These are phyloP conservation scores for Poeciliopsis prolifica DNA, from an alignment of 2,113 vertebrate genomes.

Conservation along the genomic window DNA sequence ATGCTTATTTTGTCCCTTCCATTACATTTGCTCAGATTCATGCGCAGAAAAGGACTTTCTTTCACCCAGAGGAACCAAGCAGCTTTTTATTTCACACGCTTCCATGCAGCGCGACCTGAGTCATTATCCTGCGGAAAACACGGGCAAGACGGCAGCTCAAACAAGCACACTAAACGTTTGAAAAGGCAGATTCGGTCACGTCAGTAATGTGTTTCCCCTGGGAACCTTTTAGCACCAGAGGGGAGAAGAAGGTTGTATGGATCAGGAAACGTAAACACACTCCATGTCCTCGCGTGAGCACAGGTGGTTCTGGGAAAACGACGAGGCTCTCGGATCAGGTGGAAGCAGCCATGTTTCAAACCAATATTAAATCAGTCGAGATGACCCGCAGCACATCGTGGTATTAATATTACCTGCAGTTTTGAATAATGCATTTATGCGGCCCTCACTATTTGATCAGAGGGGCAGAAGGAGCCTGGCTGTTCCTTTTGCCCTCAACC, in stretches of 20 bases:
- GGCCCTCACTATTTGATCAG: not conserved
- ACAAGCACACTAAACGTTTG: not conserved
- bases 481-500: not conserved
- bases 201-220: constrained; percentile 32
- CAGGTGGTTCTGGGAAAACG: constrained; percentile 48
- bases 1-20: constrained; percentile 8
- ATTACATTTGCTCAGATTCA: constrained; percentile 27
- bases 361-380: constrained; percentile 57
- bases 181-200: constrained; percentile 17
- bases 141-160: not conserved
- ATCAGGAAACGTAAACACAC: constrained; percentile 42
- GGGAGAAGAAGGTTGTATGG: constrained; percentile 36
- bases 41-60: not conserved
- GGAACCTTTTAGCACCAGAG: constrained; percentile 27
- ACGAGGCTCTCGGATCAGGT: constrained; percentile 46
- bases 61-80: constrained; percentile 10
- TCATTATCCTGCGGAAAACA: not conserved
- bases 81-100: constrained; percentile 18
- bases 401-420: constrained; percentile 40
- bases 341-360: constrained; percentile 8
- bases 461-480: not conserved
- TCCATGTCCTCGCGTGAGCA: constrained; percentile 16
- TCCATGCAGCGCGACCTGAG: constrained; percentile 8
- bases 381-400: constrained; percentile 26
- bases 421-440: constrained; percentile 52